A percentile compares a stretch with the other conserved stretches of the same genome.
phyloP scores from a whole-genome alignment of 2,888 invertebrate species.

The Ochropleura leucogaster region DNA sequence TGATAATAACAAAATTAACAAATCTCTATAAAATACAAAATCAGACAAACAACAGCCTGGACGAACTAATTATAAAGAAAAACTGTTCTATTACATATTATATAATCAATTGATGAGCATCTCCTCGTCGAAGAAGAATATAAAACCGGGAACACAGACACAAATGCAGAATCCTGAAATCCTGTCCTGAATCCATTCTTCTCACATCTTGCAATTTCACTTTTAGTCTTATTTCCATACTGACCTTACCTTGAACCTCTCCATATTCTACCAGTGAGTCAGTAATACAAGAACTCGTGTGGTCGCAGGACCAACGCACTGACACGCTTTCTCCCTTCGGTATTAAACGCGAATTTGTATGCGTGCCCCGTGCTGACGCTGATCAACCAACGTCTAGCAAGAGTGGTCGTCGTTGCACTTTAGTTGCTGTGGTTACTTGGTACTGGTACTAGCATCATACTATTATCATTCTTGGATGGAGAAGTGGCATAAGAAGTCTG shows the following conservation, averaged over 20 bases:
- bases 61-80: neutral
- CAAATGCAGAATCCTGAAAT: neutral
- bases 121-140: neutral
- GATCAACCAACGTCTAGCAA: conserved; percentile 57
- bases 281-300: conserved; percentile 33
- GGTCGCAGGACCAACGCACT: conserved; percentile 55
- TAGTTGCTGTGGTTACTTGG: conserved; percentile 13
- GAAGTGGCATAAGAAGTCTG: too few species aligned
- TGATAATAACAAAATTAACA: neutral
- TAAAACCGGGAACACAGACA: too few species aligned
- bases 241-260: conserved; percentile 8
- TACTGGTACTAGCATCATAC: conserved; percentile 23
- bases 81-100: neutral
- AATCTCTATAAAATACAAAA: neutral
- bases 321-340: conserved; percentile 73
- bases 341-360: conserved; percentile 66
- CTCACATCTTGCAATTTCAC: neutral
- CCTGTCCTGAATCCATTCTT: too few species aligned
- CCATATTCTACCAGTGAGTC: neutral
- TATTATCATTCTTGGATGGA: neutral
- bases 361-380: conserved; percentile 60
- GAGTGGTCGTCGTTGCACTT: conserved; percentile 36
- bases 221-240: neutral
- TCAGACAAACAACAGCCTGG: neutral
- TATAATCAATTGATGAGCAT: neutral